phyloP scores from a whole-genome alignment of 2,113 vertebrate genomes.

The human (Homo sapiens) region DNA sequence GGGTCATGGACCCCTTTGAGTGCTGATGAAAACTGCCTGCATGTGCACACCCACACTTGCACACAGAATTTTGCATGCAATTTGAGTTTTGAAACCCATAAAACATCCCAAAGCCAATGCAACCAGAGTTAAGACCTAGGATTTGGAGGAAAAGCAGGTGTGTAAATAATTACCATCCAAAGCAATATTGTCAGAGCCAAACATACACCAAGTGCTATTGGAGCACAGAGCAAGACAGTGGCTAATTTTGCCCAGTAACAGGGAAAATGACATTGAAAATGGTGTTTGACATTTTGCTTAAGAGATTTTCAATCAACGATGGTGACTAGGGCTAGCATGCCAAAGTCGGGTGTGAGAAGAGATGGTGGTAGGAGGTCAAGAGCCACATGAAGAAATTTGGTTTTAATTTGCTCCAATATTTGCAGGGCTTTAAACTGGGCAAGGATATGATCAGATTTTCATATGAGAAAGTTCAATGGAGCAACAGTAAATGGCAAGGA shows the following conservation, averaged over 20 bases:
- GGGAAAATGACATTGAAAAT: not conserved
- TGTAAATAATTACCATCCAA: not conserved
- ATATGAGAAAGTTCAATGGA: not conserved
- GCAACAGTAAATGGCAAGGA: not conserved
- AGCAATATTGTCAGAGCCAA: not conserved
- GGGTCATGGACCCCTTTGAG: not conserved
- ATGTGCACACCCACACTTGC: not conserved
- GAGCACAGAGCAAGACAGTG: not conserved
- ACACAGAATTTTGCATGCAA: not conserved
- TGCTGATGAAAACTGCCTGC: not conserved
- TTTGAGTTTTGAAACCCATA: not conserved
- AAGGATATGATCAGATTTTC: not conserved
- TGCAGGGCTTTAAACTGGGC: conserved; percentile 7
- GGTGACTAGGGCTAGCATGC: not conserved
- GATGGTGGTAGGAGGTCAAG: not conserved
- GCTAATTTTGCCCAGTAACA: not conserved
- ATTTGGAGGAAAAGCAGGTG: not conserved
- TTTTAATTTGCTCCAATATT: conserved; percentile 10
- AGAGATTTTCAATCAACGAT: not conserved
- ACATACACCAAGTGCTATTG: not conserved
- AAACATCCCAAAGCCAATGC: not conserved
- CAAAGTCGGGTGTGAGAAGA: not conserved
- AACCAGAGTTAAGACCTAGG: not conserved
- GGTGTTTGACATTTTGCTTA: conserved; percentile 46
- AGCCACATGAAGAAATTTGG: not conserved